A percentile compares a stretch with the other conserved stretches of the same genome.
Evolutionary conservation across 2,113 vertebrate species (phyloP).

Genomic region (Daubentonia madagascariensis): DNA sequence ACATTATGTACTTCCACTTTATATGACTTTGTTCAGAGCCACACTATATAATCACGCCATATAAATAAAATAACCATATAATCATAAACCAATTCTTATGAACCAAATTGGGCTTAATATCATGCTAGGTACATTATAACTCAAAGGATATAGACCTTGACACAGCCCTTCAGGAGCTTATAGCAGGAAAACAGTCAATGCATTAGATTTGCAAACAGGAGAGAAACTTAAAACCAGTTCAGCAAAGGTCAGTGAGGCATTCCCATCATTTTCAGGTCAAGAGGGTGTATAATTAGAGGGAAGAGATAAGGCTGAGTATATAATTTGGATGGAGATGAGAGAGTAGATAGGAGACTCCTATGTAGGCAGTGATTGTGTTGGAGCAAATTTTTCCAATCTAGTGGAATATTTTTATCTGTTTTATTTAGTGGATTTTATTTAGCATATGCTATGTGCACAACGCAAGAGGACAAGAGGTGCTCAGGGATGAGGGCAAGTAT

Average conservation of each 20-base stretch:
- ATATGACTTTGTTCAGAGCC: constrained; percentile 61
- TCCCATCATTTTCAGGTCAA: constrained; percentile 73
- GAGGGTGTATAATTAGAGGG: constrained; percentile 70
- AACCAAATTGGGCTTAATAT: constrained; percentile 66
- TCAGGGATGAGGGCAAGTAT: background rate
- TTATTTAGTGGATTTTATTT: constrained; percentile 40
- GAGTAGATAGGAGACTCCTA: constrained; percentile 53
- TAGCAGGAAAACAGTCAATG: background rate
- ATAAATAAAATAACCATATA: constrained; percentile 71
- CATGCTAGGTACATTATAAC: constrained; percentile 42
- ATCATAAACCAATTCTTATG: constrained; percentile 70
- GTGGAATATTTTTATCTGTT: constrained; percentile 16
- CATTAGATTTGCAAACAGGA: constrained; percentile 60
- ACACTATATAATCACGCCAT: constrained; percentile 67
- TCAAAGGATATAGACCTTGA: constrained; percentile 62
- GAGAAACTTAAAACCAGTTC: constrained; percentile 70
- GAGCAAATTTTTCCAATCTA: constrained; percentile 44
- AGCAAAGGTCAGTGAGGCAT: constrained; percentile 68
- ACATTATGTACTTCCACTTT: constrained; percentile 66
- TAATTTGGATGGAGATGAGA: constrained; percentile 74
- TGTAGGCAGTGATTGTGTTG: constrained; percentile 36
- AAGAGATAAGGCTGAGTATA: constrained; percentile 70
- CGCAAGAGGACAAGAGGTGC: background rate
- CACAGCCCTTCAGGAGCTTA: constrained; percentile 44
- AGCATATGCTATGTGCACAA: background rate